These are phyloP conservation scores for Siniperca undulata DNA, from an alignment of 2,797 vertebrate species.

Conservation along the genomic window DNA sequence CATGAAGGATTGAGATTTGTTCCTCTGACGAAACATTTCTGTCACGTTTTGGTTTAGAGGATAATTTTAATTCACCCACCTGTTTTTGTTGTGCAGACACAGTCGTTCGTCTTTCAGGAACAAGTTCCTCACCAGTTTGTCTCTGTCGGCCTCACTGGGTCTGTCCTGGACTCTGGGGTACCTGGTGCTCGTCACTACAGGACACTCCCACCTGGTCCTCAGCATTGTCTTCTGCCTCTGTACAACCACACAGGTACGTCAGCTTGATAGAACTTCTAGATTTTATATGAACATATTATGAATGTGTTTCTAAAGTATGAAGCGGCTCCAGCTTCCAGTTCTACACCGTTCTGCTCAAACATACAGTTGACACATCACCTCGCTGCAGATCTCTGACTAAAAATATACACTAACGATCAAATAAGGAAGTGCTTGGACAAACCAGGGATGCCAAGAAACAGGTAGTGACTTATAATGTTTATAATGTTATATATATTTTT, in stretches of 20 bases:
- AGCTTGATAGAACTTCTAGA: too few relatives aligned
- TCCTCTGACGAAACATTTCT: too few relatives aligned
- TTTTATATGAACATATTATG: not conserved
- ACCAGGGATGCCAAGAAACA: too few relatives aligned
- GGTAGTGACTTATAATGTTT: too few relatives aligned
- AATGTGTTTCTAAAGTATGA: not conserved
- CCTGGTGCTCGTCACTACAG: slow-evolving; percentile 72
- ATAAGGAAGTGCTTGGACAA: too few relatives aligned
- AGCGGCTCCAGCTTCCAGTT: too few relatives aligned
- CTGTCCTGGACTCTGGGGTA: slow-evolving; percentile 84
- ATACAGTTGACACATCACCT: not conserved
- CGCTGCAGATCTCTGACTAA: too few relatives aligned
- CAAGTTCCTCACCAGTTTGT: slow-evolving; percentile 77
- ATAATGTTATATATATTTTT: too few relatives aligned
- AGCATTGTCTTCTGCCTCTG: slow-evolving; percentile 83
- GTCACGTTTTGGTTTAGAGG: too few relatives aligned
- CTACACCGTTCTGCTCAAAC: too few relatives aligned
- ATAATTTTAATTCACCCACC: not conserved
- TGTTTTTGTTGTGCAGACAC: slow-evolving; percentile 65
- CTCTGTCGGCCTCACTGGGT: slow-evolving; percentile 74
- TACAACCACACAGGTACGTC: slow-evolving; percentile 82
- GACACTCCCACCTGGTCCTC: slow-evolving; percentile 58
- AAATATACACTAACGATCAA: too few relatives aligned
- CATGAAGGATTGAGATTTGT: too few relatives aligned
- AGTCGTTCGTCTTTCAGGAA: slow-evolving; percentile 58